Conservation (phyloP, 2,888 invertebrate genomes). For the Tricholauxania praeusta region DNA sequence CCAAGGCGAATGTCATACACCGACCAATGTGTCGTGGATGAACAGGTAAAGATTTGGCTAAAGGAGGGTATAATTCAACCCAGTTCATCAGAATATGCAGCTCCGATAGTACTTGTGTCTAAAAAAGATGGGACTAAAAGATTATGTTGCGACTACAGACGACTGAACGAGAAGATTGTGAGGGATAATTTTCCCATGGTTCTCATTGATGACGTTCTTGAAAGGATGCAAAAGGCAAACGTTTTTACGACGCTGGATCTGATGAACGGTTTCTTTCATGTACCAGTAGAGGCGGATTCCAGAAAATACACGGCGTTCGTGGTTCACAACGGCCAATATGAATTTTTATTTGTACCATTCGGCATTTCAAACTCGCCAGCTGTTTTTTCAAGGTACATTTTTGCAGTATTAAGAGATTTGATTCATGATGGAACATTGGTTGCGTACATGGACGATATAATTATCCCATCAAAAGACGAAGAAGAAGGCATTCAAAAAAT, state of each 20-base stretch:
- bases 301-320: slow-evolving; percentile 42
- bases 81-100: not conserved
- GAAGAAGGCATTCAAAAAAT: slow-evolving; percentile 31
- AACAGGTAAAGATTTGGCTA: slow-evolving; percentile 47
- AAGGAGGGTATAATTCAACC: not conserved
- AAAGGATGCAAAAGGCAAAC: slow-evolving; percentile 41
- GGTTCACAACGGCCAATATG: slow-evolving; percentile 39
- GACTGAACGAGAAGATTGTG: slow-evolving; percentile 46
- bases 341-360: slow-evolving; percentile 41
- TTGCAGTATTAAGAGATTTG: slow-evolving; percentile 14
- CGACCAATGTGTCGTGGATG: slow-evolving; percentile 51
- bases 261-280: slow-evolving; percentile 57
- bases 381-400: slow-evolving; percentile 35
- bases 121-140: not conserved
- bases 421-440: slow-evolving; percentile 27
- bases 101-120: not conserved
- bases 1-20: slow-evolving; percentile 31
- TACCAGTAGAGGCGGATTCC: slow-evolving; percentile 42
- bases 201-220: slow-evolving; percentile 46
- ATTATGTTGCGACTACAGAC: slow-evolving; percentile 46
- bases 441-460: slow-evolving; percentile 40
- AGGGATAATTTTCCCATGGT: slow-evolving; percentile 47
- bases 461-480: slow-evolving; percentile 38
- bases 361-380: slow-evolving; percentile 25
- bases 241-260: slow-evolving; percentile 45